Evolutionary conservation across 2,888 invertebrate species (phyloP).

Genomic region (Eristalinus sepulchralis): DNA sequence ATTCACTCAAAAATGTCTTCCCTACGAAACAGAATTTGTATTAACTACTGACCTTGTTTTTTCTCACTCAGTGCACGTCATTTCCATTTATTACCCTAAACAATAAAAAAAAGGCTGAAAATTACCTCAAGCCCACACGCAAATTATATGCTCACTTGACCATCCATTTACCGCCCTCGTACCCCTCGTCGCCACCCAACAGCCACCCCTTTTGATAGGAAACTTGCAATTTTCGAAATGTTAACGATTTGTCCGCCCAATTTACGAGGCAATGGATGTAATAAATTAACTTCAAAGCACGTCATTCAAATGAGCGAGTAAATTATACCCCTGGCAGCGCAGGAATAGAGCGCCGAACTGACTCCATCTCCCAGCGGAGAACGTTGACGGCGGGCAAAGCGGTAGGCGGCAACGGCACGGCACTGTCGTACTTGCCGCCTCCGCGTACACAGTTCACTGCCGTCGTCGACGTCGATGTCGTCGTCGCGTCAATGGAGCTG

Average conservation of each 20-base stretch:
- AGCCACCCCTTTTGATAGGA: constrained; percentile 29
- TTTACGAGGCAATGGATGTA: constrained; percentile 75
- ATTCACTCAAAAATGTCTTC: too few relatives aligned
- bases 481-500: neutral
- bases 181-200: neutral
- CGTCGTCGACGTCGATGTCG: neutral
- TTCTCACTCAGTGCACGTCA: neutral
- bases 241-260: constrained; percentile 66
- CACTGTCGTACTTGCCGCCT: neutral
- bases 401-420: neutral
- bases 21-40: neutral
- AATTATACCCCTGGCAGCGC: constrained; percentile 53
- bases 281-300: constrained; percentile 74
- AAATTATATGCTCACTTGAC: neutral
- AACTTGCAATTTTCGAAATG: constrained; percentile 58
- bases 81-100: neutral
- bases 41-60: neutral
- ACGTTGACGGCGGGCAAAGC: too few relatives aligned
- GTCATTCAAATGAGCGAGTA: constrained; percentile 60
- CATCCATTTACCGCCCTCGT: neutral
- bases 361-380: constrained; percentile 4
- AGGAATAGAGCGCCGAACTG: constrained; percentile 43
- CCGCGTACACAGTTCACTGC: neutral
- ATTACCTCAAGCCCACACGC: neutral
- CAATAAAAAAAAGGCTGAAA: neutral